Conservation (phyloP, 2,113 vertebrate species). For the Hippocampus guttulatus region DNA sequence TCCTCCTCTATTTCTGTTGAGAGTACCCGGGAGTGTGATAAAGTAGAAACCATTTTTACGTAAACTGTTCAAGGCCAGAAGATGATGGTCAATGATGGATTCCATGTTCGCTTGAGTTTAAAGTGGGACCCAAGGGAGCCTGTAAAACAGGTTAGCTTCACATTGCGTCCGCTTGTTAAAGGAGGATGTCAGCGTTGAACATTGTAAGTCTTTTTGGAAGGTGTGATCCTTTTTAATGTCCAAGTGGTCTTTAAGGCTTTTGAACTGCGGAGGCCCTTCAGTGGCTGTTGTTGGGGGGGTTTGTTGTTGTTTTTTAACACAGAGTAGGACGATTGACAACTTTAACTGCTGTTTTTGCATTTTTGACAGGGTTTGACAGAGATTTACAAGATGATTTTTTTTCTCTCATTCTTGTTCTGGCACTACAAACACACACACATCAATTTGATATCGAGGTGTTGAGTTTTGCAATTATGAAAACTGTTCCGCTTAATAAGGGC, state of each 20-base stretch:
- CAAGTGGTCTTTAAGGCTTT: slow-evolving; percentile 41
- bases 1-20: not conserved
- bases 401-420: slow-evolving; percentile 11
- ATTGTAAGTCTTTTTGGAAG: slow-evolving; percentile 57
- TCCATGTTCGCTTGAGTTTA: slow-evolving; percentile 23
- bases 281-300: slow-evolving; percentile 25
- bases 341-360: slow-evolving; percentile 39
- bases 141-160: slow-evolving; percentile 58
- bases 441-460: not conserved
- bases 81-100: slow-evolving; percentile 24
- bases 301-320: slow-evolving; percentile 12
- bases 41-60: slow-evolving; percentile 25
- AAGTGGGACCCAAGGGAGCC: slow-evolving; percentile 30
- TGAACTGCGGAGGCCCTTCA: slow-evolving; percentile 41
- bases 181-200: slow-evolving; percentile 47
- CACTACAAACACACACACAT: slow-evolving; percentile 15
- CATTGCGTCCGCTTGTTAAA: slow-evolving; percentile 35
- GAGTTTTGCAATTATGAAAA: slow-evolving; percentile 1
- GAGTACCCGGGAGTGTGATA: slow-evolving; percentile 31
- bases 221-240: slow-evolving; percentile 41
- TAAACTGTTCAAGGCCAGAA: slow-evolving; percentile 21
- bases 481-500: slow-evolving; percentile 20
- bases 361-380: slow-evolving; percentile 16
- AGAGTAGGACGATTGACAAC: slow-evolving; percentile 43
- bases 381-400: slow-evolving; percentile 7